Conservation (phyloP, 2,888 invertebrate species). For the Eucera pruinosa region DNA sequence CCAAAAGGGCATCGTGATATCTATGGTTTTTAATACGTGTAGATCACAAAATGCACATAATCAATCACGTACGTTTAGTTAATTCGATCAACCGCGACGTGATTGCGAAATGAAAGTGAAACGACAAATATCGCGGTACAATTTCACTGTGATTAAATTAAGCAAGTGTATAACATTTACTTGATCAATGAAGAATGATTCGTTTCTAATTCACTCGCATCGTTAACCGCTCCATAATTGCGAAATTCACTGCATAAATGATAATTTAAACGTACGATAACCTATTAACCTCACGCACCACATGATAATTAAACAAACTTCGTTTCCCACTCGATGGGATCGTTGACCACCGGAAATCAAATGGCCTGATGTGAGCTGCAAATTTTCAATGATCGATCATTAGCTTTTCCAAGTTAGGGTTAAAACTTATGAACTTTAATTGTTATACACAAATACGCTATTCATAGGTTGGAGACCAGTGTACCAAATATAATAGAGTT, state of each 20-base stretch:
- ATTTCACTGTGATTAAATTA: constrained; percentile 35
- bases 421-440: too few relatives aligned
- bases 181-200: constrained; percentile 40
- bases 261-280: constrained; percentile 20
- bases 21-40: too few relatives aligned
- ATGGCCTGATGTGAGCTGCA: neutral
- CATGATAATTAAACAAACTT: constrained; percentile 23
- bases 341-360: neutral
- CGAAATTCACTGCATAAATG: constrained; percentile 31
- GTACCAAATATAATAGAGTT: neutral
- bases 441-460: too few relatives aligned
- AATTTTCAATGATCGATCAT: neutral
- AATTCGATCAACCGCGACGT: neutral
- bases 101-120: constrained; percentile 13
- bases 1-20: too few relatives aligned
- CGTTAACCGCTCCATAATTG: constrained; percentile 20
- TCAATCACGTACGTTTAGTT: neutral
- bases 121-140: constrained; percentile 5
- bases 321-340: neutral
- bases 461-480: too few relatives aligned
- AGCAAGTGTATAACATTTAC: constrained; percentile 3
- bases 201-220: constrained; percentile 23
- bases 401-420: neutral
- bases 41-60: neutral
- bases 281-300: constrained; percentile 1